Evolutionary conservation across 2,113 vertebrate species (phyloP).

Genomic region (Ornithorhynchus anatinus): DNA sequence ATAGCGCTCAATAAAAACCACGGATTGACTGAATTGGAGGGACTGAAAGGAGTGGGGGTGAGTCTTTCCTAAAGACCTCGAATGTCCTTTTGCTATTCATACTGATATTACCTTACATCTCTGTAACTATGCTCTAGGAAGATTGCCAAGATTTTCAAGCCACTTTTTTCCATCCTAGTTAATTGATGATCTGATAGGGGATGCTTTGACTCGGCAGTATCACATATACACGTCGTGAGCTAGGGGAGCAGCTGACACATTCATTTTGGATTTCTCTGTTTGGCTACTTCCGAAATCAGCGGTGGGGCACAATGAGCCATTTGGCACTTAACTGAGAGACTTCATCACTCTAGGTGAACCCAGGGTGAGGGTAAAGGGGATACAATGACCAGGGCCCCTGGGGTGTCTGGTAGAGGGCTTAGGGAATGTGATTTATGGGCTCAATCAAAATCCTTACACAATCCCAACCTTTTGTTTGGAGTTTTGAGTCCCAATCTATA

Average conservation of each 20-base stretch:
- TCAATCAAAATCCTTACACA: background rate
- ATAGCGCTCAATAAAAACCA: too few species aligned
- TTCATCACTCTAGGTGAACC: constrained; percentile 54
- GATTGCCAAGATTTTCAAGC: constrained; percentile 61
- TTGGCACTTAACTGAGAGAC: constrained; percentile 56
- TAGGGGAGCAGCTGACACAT: constrained; percentile 58
- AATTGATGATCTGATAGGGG: constrained; percentile 66
- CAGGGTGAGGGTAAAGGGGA: constrained; percentile 59
- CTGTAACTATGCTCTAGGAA: constrained; percentile 36
- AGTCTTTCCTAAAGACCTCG: constrained; percentile 15
- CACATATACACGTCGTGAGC: constrained; percentile 47
- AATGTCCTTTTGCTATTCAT: constrained; percentile 39
- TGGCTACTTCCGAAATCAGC: constrained; percentile 64
- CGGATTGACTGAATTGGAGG: background rate
- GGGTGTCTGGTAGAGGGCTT: constrained; percentile 58
- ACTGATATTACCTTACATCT: constrained; percentile 55
- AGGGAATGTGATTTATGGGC: constrained; percentile 30
- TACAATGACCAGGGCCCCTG: constrained; percentile 57
- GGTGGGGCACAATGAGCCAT: constrained; percentile 38
- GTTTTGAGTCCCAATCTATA: background rate
- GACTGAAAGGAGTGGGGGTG: constrained; percentile 1
- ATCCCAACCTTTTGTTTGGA: background rate
- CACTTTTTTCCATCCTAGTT: constrained; percentile 26
- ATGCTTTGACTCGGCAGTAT: constrained; percentile 55
- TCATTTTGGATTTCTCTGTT: constrained; percentile 60